Conservation (phyloP, 2,888 invertebrate species). For the Copidosoma aretas region DNA sequence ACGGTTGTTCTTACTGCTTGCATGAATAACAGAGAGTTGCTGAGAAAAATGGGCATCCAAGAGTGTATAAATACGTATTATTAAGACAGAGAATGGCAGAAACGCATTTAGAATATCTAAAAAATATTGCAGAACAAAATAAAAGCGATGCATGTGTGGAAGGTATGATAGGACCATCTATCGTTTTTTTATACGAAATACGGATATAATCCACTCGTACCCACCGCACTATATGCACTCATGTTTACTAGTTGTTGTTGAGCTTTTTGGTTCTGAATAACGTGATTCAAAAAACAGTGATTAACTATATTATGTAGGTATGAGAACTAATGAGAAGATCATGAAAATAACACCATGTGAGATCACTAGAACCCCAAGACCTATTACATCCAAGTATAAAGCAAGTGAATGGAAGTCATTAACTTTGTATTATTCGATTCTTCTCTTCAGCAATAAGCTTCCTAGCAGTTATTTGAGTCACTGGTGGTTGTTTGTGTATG, state of each 20-base stretch:
- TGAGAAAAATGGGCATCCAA: slow-evolving; percentile 21
- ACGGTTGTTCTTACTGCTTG: slow-evolving; percentile 39
- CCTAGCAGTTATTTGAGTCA: slow-evolving; percentile 26
- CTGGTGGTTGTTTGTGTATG: slow-evolving; percentile 31
- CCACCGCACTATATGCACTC: slow-evolving; percentile 41
- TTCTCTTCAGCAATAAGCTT: slow-evolving; percentile 25
- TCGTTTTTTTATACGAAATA: slow-evolving; percentile 25
- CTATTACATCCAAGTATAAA: slow-evolving; percentile 27
- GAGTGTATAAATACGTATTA: slow-evolving; percentile 10
- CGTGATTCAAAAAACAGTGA: slow-evolving; percentile 19
- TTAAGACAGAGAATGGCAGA: not conserved
- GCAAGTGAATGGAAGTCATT: slow-evolving; percentile 36
- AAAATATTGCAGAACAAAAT: slow-evolving; percentile 3
- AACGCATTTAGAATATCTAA: slow-evolving; percentile 4
- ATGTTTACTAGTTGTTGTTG: slow-evolving; percentile 32
- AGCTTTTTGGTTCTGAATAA: slow-evolving; percentile 26
- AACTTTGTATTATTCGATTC: slow-evolving; percentile 37
- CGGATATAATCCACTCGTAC: slow-evolving; percentile 35
- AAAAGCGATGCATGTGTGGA: slow-evolving; percentile 23
- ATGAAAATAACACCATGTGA: slow-evolving; percentile 24
- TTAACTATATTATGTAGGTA: slow-evolving; percentile 25
- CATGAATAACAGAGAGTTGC: slow-evolving; percentile 22
- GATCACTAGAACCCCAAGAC: slow-evolving; percentile 26
- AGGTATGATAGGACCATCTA: slow-evolving; percentile 32
- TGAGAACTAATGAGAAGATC: slow-evolving; percentile 27